A percentile compares a stretch with the other conserved stretches of the same genome.
Conservation (phyloP, 2,797 vertebrate genomes). For the Halcyon badia region DNA sequence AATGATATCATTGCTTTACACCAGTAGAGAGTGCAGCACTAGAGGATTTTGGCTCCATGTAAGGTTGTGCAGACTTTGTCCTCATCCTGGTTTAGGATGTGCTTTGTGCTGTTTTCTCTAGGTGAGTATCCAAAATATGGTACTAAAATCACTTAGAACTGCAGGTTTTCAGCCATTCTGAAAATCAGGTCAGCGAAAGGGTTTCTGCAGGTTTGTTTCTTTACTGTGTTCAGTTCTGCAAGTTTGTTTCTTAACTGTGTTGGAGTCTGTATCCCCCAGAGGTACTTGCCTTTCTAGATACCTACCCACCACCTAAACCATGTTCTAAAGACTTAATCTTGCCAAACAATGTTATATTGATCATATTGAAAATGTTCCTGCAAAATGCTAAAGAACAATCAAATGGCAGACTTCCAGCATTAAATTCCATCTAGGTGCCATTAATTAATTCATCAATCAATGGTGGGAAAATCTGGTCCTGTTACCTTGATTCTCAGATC, state of each 20-base stretch:
- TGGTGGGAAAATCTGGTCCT: conserved; percentile 62
- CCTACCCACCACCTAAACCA: not conserved
- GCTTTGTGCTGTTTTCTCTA: not conserved
- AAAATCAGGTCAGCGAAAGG: not conserved
- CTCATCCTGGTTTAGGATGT: not conserved
- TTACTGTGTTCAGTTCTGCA: not conserved
- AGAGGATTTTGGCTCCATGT: not conserved
- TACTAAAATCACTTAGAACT: not conserved
- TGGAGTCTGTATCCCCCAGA: not conserved
- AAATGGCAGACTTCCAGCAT: conserved; percentile 59
- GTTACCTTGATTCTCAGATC: conserved; percentile 74
- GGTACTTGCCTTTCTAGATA: not conserved
- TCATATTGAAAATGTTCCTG: conserved; percentile 6
- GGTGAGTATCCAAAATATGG: not conserved
- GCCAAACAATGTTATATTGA: not conserved
- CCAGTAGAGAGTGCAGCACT: fast-evolving
- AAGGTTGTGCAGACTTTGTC: not conserved
- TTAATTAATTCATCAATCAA: conserved; percentile 80
- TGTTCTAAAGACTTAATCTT: not conserved
- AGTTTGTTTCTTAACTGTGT: not conserved
- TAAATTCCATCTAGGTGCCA: conserved; percentile 59
- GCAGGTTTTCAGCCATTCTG: not conserved
- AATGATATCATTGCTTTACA: not conserved
- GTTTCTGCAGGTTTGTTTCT: not conserved
- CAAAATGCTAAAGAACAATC: conserved; percentile 36